A percentile compares a stretch with the other conserved stretches of the same genome.
phyloP scores from a whole-genome alignment of 1,140 invertebrate species.

The Drosophila cardini region DNA sequence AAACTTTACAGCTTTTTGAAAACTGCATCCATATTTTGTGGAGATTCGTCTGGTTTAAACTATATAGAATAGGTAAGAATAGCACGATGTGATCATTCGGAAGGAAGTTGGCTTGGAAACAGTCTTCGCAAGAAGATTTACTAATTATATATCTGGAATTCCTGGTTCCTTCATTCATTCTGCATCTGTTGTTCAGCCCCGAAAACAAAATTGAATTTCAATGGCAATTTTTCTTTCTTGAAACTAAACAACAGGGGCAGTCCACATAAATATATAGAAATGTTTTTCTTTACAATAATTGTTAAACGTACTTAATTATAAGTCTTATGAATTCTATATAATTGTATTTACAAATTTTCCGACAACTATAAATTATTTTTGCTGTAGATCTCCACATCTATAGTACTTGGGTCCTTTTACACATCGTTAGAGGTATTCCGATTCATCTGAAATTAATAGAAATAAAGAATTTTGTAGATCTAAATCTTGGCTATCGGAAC shows the following conservation, averaged over 20 bases:
- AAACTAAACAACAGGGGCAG: conserved; percentile 19
- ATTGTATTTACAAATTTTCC: conserved; percentile 68
- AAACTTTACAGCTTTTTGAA: conserved; percentile 18
- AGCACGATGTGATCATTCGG: not conserved
- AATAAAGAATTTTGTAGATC: not conserved
- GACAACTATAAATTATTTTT: conserved; percentile 65
- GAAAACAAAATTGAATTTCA: not conserved
- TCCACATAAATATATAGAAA: conserved; percentile 62
- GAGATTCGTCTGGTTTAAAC: conserved; percentile 18
- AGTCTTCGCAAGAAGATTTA: too few species aligned
- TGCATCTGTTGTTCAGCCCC: too few species aligned
- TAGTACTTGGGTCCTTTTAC: conserved; percentile 60
- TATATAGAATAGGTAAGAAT: not conserved
- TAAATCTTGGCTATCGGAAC: too few species aligned
- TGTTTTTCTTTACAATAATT: conserved; percentile 59
- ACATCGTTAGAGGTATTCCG: conserved; percentile 74
- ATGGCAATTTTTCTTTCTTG: conserved; percentile 22
- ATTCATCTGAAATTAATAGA: conserved; percentile 61
- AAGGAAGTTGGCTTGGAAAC: too few species aligned
- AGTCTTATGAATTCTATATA: conserved; percentile 68
- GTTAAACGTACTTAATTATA: conserved; percentile 70
- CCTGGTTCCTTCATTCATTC: not conserved
- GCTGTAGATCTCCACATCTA: conserved; percentile 67
- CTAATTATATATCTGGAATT: not conserved
- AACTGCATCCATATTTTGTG: conserved; percentile 8